These are phyloP conservation scores for Dascillus cervinus DNA, from an alignment of 2,888 invertebrate genomes.

Conservation along the genomic window DNA sequence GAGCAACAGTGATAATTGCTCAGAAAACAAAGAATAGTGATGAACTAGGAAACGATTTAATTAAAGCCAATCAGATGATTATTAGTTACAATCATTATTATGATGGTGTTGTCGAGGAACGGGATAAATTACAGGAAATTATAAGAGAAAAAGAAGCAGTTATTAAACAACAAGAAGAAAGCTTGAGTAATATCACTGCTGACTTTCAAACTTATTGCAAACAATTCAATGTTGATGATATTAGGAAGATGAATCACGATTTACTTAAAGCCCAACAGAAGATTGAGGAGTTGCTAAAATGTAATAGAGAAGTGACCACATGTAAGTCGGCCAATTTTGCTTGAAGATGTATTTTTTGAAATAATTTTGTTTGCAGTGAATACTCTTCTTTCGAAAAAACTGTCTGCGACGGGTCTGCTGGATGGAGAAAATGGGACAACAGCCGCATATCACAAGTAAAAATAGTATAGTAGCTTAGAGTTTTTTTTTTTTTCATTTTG, in stretches of 20 bases:
- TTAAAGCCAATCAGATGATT: conserved; percentile 38
- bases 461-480: too few species aligned
- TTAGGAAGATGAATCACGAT: conserved; percentile 27
- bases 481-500: too few species aligned
- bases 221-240: conserved; percentile 27
- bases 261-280: conserved; percentile 23
- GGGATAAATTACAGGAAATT: conserved; percentile 24
- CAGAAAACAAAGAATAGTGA: conserved; percentile 35
- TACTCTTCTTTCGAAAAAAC: too few species aligned
- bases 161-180: conserved; percentile 24
- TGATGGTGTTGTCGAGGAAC: conserved; percentile 32
- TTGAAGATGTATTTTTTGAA: too few species aligned
- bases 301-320: conserved; percentile 33
- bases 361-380: too few species aligned
- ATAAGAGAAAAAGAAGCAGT: conserved; percentile 24
- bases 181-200: conserved; percentile 23
- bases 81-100: conserved; percentile 38
- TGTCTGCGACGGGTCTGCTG: too few species aligned
- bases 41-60: conserved; percentile 37
- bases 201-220: conserved; percentile 31
- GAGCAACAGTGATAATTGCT: conserved; percentile 33
- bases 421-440: too few species aligned
- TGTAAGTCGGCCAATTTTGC: too few species aligned
- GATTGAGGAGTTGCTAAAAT: conserved; percentile 31
- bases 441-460: too few species aligned